A percentile compares a stretch with the other conserved stretches of the same genome.
Evolutionary conservation across 2,797 vertebrate genomes (phyloP).

Genomic region (Oreochromis grahami): DNA sequence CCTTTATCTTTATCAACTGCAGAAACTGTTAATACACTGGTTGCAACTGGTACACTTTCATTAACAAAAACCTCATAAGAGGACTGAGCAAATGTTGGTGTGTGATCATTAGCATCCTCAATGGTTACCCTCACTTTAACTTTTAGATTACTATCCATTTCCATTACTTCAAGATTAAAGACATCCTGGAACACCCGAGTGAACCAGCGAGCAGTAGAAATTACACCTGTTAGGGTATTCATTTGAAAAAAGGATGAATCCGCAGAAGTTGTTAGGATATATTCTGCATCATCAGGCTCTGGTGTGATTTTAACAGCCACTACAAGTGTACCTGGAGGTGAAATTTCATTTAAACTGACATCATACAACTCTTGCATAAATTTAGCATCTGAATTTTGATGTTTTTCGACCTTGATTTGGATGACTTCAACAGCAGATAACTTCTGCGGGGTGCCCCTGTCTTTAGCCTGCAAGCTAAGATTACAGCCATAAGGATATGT

Average conservation of each 20-base stretch:
- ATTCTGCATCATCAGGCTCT: conserved; percentile 84
- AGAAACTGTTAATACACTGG: conserved; percentile 80
- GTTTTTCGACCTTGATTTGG: conserved; percentile 77
- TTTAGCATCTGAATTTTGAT: conserved; percentile 61
- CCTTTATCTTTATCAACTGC: conserved; percentile 89
- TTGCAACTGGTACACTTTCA: conserved; percentile 87
- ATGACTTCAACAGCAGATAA: conserved; percentile 82
- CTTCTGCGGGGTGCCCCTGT: conserved; percentile 88
- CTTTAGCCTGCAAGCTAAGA: conserved; percentile 91
- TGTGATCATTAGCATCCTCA: conserved; percentile 92
- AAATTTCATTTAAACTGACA: conserved; percentile 87
- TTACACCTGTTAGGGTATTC: conserved; percentile 86
- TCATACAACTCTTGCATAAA: conserved; percentile 88
- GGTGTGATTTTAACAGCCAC: conserved; percentile 82
- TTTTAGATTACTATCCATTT: conserved; percentile 79
- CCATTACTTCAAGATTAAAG: conserved; percentile 83
- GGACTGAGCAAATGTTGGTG: conserved; percentile 84
- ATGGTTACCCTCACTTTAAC: conserved; percentile 80
- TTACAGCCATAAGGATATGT: conserved; percentile 85
- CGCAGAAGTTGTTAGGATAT: conserved; percentile 80
- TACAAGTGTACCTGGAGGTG: conserved; percentile 88
- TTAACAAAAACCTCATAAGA: conserved; percentile 88
- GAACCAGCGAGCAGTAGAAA: conserved; percentile 84
- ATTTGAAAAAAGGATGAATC: conserved; percentile 87
- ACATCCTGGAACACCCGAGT: conserved; percentile 78